Evolutionary conservation across 1,140 invertebrate species (phyloP).

Genomic region (Chironomus tepperi): DNA sequence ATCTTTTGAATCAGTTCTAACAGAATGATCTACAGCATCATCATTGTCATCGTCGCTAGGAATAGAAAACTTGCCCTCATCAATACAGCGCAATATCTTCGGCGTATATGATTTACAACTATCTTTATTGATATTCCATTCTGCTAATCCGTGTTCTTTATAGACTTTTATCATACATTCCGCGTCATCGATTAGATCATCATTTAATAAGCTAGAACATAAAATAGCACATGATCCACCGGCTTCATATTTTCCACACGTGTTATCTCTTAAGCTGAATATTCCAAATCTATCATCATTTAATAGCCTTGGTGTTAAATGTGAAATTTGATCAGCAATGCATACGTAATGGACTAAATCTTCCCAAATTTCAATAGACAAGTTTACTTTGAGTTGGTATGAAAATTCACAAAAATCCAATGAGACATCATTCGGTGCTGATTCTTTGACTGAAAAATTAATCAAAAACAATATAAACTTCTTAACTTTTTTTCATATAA

Average conservation of each 20-base stretch:
- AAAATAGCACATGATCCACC: neutral
- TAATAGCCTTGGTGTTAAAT: neutral
- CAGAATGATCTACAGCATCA: neutral
- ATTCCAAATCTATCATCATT: neutral
- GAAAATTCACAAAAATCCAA: neutral
- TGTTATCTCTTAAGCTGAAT: neutral
- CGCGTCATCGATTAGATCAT: neutral
- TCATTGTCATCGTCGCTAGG: neutral
- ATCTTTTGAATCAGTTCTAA: neutral
- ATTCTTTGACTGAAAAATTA: too few species aligned
- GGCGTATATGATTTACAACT: neutral
- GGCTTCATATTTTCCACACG: neutral
- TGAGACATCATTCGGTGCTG: too few species aligned
- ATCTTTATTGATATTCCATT: neutral
- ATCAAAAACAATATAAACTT: too few species aligned
- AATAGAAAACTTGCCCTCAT: neutral
- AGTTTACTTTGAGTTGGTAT: neutral
- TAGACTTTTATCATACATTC: neutral
- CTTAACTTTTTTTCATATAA: too few species aligned
- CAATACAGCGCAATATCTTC: neutral
- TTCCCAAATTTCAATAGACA: neutral
- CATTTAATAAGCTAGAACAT: neutral
- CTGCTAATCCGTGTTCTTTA: too few species aligned
- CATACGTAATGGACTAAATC: neutral
- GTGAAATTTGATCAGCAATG: neutral